phyloP scores from a whole-genome alignment of 2,113 vertebrate genomes.

The Nettapus auritus region DNA sequence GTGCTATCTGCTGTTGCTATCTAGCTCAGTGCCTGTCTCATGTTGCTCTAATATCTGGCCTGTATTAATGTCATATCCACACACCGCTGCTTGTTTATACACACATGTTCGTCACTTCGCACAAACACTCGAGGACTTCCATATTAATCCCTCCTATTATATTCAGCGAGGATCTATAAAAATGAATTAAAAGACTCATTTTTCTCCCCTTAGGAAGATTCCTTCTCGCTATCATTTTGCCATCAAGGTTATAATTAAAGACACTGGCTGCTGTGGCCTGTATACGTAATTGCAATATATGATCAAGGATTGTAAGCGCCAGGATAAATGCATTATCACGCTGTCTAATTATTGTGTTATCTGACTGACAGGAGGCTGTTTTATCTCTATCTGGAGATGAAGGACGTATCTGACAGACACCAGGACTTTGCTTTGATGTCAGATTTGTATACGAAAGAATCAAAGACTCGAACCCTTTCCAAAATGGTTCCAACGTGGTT shows the following conservation, averaged over 20 bases:
- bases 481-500: constrained; percentile 66
- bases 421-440: constrained; percentile 76
- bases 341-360: constrained; percentile 76
- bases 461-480: constrained; percentile 70
- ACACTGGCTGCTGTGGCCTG: constrained; percentile 67
- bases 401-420: constrained; percentile 70
- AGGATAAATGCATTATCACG: constrained; percentile 73
- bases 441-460: constrained; percentile 73
- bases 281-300: constrained; percentile 71
- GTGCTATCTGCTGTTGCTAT: not conserved
- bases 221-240: constrained; percentile 66
- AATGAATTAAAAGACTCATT: constrained; percentile 47
- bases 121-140: not conserved
- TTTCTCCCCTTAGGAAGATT: constrained; percentile 51
- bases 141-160: constrained; percentile 16
- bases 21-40: not conserved
- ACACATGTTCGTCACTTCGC: not conserved
- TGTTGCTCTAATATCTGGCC: not conserved
- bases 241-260: constrained; percentile 77
- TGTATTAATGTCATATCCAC: not conserved
- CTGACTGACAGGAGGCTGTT: constrained; percentile 74
- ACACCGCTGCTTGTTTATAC: not conserved
- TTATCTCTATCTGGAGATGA: constrained; percentile 76
- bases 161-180: constrained; percentile 5
- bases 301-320: constrained; percentile 79